A percentile compares a stretch with the other conserved stretches of the same genome.
phyloP scores from a whole-genome alignment of 2,797 vertebrate genomes.

The Margarornis squamiger region DNA sequence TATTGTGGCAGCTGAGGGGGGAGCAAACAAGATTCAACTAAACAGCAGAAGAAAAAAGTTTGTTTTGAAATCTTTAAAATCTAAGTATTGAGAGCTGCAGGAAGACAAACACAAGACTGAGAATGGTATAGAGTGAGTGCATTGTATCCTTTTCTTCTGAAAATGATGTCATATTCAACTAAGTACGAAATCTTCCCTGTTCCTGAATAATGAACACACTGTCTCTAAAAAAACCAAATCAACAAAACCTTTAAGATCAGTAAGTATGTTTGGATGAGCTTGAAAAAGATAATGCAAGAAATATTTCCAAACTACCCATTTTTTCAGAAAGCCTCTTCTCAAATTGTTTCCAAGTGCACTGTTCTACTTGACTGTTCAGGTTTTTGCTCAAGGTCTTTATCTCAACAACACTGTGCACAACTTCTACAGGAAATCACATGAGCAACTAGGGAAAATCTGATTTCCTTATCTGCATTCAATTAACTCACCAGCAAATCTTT shows the following conservation, averaged over 20 bases:
- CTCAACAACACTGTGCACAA: background rate
- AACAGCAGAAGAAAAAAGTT: background rate
- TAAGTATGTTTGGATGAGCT: background rate
- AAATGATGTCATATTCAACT: background rate
- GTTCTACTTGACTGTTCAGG: background rate
- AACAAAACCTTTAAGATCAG: background rate
- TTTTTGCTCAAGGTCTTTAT: background rate
- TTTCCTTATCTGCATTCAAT: background rate
- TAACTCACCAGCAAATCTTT: conserved; percentile 87
- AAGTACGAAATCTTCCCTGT: background rate
- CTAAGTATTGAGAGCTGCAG: background rate
- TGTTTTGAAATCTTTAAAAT: background rate
- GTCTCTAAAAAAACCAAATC: background rate
- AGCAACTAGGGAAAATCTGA: background rate
- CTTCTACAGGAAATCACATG: background rate
- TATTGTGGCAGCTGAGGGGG: background rate
- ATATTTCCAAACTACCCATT: background rate
- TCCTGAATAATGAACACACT: background rate
- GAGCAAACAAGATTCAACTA: background rate
- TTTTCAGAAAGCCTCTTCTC: background rate
- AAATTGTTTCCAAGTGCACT: background rate
- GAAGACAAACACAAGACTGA: background rate
- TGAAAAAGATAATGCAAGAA: background rate
- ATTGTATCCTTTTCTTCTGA: background rate
- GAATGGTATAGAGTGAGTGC: background rate